These are phyloP conservation scores for Strix aluco DNA, from an alignment of 2,113 vertebrate species.

Conservation along the genomic window DNA sequence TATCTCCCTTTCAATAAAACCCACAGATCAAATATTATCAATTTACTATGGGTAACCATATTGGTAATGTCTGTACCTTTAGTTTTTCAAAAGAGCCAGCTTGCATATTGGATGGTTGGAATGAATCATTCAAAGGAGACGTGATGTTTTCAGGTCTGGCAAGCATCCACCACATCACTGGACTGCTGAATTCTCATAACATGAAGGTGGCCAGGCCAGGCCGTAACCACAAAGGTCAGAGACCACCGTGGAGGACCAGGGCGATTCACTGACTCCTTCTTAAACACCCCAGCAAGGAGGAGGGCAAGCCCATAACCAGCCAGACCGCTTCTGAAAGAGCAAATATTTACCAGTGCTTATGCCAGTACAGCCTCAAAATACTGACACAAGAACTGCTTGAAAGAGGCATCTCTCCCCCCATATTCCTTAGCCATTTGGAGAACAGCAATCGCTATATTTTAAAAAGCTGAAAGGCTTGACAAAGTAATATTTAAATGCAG, in stretches of 20 bases:
- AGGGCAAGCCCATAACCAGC: neutral
- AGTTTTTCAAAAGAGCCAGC: neutral
- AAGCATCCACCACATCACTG: neutral
- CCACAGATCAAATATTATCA: neutral
- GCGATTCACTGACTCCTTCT: neutral
- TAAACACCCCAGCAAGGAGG: neutral
- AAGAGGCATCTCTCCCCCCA: neutral
- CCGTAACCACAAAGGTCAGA: neutral
- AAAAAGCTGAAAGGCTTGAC: neutral
- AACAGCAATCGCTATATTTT: neutral
- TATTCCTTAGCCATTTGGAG: neutral
- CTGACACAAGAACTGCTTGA: neutral
- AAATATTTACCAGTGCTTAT: neutral
- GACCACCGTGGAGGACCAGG: neutral
- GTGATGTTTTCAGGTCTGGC: neutral
- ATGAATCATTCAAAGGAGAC: neutral
- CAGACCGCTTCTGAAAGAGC: neutral
- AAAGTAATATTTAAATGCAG: conserved; percentile 15
- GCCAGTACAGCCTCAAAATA: neutral
- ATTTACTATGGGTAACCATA: neutral
- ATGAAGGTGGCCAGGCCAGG: accelerated
- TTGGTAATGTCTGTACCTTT: neutral
- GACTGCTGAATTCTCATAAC: neutral
- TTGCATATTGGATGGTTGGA: neutral
- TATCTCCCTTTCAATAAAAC: neutral